Evolutionary conservation across 2,888 invertebrate genomes (phyloP).

Genomic region (Clepsis dumicolana): DNA sequence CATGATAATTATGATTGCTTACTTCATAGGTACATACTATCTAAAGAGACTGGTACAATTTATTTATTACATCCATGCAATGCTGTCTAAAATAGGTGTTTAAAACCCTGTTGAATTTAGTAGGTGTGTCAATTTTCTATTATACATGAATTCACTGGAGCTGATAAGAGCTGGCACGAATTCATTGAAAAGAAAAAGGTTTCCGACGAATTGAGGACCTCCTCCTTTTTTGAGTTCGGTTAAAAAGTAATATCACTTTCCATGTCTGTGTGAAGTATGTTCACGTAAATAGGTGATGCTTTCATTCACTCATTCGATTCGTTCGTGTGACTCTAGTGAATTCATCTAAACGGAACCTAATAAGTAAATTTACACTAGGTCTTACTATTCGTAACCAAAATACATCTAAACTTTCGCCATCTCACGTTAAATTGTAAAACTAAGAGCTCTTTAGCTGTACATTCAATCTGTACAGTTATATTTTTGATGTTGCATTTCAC

Average conservation of each 20-base stretch:
- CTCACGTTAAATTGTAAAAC: not conserved
- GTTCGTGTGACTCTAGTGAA: too few relatives aligned
- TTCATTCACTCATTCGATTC: too few relatives aligned
- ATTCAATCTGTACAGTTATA: not conserved
- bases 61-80: not conserved
- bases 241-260: too few relatives aligned
- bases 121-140: slow-evolving; percentile 14
- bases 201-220: too few relatives aligned
- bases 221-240: too few relatives aligned
- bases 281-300: too few relatives aligned
- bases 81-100: not conserved
- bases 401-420: not conserved
- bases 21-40: not conserved
- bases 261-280: too few relatives aligned
- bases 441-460: not conserved
- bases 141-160: too few relatives aligned
- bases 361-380: not conserved
- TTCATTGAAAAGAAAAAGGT: too few relatives aligned
- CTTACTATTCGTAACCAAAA: not conserved
- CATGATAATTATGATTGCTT: not conserved
- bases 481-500: not conserved
- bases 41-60: not conserved
- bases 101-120: not conserved
- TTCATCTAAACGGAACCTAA: not conserved
- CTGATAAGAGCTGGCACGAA: too few relatives aligned